Conservation (phyloP, 2,113 vertebrate species). For the Pogonocichla stellata region DNA sequence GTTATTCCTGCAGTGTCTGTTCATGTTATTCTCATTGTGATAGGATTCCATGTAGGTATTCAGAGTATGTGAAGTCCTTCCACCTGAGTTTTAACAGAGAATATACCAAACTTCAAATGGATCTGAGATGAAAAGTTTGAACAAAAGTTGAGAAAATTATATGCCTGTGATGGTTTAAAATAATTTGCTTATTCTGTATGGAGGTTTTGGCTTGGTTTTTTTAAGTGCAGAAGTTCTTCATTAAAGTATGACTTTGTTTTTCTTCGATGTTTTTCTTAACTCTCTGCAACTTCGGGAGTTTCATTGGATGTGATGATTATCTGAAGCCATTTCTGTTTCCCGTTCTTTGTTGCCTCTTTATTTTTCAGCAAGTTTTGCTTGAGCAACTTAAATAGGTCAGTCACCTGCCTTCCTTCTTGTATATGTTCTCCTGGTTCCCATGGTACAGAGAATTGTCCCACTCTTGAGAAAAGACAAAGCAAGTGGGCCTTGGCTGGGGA, state of each 20-base stretch:
- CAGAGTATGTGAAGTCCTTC: not conserved
- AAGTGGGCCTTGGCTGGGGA: not conserved
- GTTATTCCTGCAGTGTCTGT: not conserved
- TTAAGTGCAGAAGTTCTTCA: not conserved
- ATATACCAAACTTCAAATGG: not conserved
- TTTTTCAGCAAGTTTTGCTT: not conserved
- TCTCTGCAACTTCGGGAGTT: not conserved
- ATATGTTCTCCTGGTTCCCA: fast-evolving
- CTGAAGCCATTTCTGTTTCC: not conserved
- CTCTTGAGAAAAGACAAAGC: not conserved
- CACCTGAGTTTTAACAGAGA: not conserved
- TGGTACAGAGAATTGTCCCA: not conserved
- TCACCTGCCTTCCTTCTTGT: not conserved
- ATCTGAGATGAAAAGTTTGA: not conserved
- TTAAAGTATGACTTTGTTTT: not conserved
- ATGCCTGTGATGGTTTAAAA: not conserved
- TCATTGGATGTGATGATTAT: not conserved
- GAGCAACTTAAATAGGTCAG: not conserved
- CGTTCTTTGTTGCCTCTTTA: not conserved
- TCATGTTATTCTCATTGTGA: not conserved
- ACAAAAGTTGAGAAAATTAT: not conserved
- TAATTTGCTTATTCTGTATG: not conserved
- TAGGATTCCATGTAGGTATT: not conserved
- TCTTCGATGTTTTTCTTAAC: not conserved
- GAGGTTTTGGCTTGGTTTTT: fast-evolving